Evolutionary conservation across 2,113 vertebrate genomes (phyloP), one percentile per base, ranked within the genome.

Genomic region (Sebastes schlegelii): DNA sequence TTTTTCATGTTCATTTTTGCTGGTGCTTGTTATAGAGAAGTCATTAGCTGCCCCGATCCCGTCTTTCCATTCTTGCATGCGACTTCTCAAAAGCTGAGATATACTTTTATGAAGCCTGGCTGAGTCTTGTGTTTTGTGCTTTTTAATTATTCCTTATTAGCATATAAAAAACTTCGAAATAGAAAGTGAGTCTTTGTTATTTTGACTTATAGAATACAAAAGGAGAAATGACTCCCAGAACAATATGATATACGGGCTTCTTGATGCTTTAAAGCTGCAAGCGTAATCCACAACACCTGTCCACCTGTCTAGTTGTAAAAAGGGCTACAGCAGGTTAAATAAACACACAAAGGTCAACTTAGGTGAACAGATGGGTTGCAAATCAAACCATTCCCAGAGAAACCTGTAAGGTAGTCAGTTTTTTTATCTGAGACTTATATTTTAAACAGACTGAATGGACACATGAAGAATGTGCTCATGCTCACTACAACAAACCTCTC

Each of bases 51-150:
- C 17, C 46, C 46, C 1, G 4, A 77, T 51, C 16, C 19, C 0
- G 17, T 70, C 2, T 49, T 40, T 74, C 21, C 17, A 57, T 54
- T 34, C 5, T 21, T 26, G 11, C 13, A 26, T 14, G 43, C 0
- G 3, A 43, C 23, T 26, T 49, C 42, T 49, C 7, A 45, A 49
- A 63, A 65, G 77, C 26, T 4, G 13, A 67, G 42, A 68, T n/a
- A 17, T 51, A 72, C 16, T 34, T 83, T 62, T 48, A 26, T 63
- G 51, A 65, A 74, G 55, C 23, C 45, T 4, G 4, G 16, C 40
- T 82, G 5, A 58, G 46, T 75, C 40, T 62, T 40, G 13, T 13
- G 19, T 62, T 67, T 68, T 63, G n/a, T 61, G 40, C 21, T 63
- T 11, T 40, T 64, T 7, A 71, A 6, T 58, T 40, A n/a, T 26